Evolutionary conservation across 2,113 vertebrate genomes (phyloP), one percentile per base, ranked within the genome.

Genomic region (Empidonax traillii): DNA sequence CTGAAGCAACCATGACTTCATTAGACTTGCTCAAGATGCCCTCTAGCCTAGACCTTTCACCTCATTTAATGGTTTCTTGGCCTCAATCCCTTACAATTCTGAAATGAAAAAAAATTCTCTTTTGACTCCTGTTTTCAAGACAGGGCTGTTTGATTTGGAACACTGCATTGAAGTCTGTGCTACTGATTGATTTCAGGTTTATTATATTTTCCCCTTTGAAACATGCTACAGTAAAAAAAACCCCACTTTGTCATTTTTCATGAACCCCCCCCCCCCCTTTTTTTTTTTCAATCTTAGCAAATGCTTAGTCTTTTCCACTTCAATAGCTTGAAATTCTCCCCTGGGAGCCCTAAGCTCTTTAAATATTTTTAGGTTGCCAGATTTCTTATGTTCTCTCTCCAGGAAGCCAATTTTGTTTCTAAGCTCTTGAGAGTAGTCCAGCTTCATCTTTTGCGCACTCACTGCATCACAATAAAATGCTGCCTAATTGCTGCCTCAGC

Each of bases 331-430:
- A 95, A 97, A 96, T 96, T 97, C 94, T 97, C 97, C 92, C 93
- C 58, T 59, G 97, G 89, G 97, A 90, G 37, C 74, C 85, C 83
- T 97, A 97, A 96, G 94, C 95, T 97, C 96, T 98, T 98, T 97
- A 97, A 97, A 96, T 97, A 97, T 97, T 96, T 98, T 97, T 95
- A 97, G 96, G 91, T 97, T 97, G 96, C 97, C 94, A 95, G 96
- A 96, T 96, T 97, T 98, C 96, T 97, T 98, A 96, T 83, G 59
- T 96, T 92, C 91, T 91, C 96, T 94, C 95, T 97, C 92, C 84
- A 94, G 96, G 97, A 97, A 98, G 94, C 96, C 97, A 97, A 80
- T 98, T 97, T 97, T 93, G 82, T 92, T 96, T 82, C 87, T 79
- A 94, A 96, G 91, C 95, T 95, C 96, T 85, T 66, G 89, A 97